Conservation (phyloP, 2,888 invertebrate genomes). For the Eurytoma californica region DNA sequence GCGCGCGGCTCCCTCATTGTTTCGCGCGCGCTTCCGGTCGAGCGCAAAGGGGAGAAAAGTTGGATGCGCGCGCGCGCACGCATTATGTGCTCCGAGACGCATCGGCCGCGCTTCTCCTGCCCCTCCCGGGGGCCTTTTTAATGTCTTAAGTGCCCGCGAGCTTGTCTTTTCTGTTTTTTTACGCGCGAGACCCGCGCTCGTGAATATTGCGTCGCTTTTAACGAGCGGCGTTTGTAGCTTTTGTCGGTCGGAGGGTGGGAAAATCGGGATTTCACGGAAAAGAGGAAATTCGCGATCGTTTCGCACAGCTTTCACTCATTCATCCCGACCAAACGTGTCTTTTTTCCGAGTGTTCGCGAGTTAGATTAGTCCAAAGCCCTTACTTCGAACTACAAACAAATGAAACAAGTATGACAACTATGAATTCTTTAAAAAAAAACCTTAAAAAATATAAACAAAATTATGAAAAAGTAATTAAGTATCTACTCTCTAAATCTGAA, state of each 20-base stretch:
- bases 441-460: not conserved
- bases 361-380: no score
- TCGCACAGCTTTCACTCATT: no score
- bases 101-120: slow-evolving; percentile 6
- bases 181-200: not conserved
- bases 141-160: slow-evolving; percentile 20
- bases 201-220: not conserved
- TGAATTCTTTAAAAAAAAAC: not conserved
- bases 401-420: not conserved
- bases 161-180: not conserved
- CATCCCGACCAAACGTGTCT: no score
- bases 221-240: not conserved
- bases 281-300: no score
- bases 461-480: not conserved
- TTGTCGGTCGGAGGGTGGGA: not conserved
- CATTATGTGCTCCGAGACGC: not conserved
- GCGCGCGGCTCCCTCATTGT: not conserved
- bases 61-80: slow-evolving; percentile 7
- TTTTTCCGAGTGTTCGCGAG: not conserved
- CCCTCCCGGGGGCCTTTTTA: slow-evolving; percentile 15
- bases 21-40: slow-evolving; percentile 32
- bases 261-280: no score
- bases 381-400: no score
- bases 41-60: slow-evolving; percentile 15
- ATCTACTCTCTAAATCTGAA: no score